Evolutionary conservation across 1,140 invertebrate genomes (phyloP).

Genomic region (Onthophagus taurus): DNA sequence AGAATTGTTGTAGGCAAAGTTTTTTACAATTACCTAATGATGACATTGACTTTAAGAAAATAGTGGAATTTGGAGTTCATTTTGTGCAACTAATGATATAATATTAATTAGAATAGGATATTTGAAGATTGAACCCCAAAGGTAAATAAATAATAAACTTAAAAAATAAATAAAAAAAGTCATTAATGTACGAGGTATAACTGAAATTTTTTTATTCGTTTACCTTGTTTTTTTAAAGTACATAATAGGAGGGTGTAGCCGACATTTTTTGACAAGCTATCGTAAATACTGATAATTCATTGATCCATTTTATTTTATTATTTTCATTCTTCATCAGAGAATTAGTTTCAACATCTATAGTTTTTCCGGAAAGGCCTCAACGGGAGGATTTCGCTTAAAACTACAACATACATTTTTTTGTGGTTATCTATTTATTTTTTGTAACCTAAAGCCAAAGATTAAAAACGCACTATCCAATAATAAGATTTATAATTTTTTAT

Average conservation of each 20-base stretch:
- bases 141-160: too few relatives aligned
- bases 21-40: too few relatives aligned
- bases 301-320: slow-evolving; percentile 34
- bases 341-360: not conserved
- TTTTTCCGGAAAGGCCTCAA: not conserved
- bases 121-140: too few relatives aligned
- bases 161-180: too few relatives aligned
- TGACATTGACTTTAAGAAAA: too few relatives aligned
- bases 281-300: slow-evolving; percentile 39
- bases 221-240: slow-evolving; percentile 31
- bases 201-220: too few relatives aligned
- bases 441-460: not conserved
- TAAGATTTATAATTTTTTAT: too few relatives aligned
- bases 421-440: slow-evolving; percentile 4
- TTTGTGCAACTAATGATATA: too few relatives aligned
- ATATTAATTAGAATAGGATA: too few relatives aligned
- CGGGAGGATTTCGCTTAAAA: not conserved
- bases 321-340: slow-evolving; percentile 25
- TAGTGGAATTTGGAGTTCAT: too few relatives aligned
- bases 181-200: too few relatives aligned
- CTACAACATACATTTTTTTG: not conserved
- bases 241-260: slow-evolving; percentile 38
- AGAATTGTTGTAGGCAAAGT: too few relatives aligned
- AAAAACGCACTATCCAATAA: not conserved
- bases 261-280: slow-evolving; percentile 37